Percentiles rank a stretch among this genome's conserved stretches.
These are phyloP conservation scores for Geotria australis DNA, from an alignment of 2,797 vertebrate species.

Conservation along the genomic window DNA sequence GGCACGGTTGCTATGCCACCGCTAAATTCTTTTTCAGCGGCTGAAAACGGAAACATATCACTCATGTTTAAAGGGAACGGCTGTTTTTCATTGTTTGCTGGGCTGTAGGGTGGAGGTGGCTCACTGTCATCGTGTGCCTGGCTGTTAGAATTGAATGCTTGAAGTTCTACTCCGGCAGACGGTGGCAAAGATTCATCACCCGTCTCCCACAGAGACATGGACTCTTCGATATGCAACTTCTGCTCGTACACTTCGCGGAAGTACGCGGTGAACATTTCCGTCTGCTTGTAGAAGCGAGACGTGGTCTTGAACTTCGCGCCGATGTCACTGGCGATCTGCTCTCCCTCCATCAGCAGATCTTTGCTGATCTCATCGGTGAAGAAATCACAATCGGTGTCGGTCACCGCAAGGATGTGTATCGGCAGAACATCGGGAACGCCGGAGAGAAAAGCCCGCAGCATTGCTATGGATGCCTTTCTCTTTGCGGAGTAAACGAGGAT, in stretches of 20 bases:
- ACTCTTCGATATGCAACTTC: constrained; percentile 67
- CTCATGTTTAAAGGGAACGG: no score
- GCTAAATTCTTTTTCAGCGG: no score
- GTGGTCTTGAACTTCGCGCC: constrained; percentile 87
- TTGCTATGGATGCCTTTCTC: constrained; percentile 94
- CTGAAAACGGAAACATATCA: no score
- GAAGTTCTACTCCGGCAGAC: constrained; percentile 54
- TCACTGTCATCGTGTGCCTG: constrained; percentile 93
- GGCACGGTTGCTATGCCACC: no score
- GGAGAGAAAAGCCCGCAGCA: constrained; percentile 73
- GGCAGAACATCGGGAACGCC: constrained; percentile 94
- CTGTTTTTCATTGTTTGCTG: no score
- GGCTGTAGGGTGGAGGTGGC: constrained; percentile 89
- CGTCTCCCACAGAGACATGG: constrained; percentile 3
- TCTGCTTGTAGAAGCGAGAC: constrained; percentile 88
- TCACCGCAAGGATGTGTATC: constrained; percentile 88
- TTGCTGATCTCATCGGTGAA: constrained; percentile 95
- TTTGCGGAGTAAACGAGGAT: constrained; percentile 93
- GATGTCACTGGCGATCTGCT: constrained; percentile 95
- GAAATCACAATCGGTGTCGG: constrained; percentile 92
- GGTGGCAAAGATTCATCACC: constrained; percentile 40
- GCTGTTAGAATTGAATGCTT: constrained; percentile 54
- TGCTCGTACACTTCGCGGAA: constrained; percentile 90
- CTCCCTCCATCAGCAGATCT: constrained; percentile 92
- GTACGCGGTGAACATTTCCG: constrained; percentile 82